A percentile compares a stretch with the other conserved stretches of the same genome.
phyloP scores from a whole-genome alignment of 2,797 vertebrate species.

The Characodon lateralis region DNA sequence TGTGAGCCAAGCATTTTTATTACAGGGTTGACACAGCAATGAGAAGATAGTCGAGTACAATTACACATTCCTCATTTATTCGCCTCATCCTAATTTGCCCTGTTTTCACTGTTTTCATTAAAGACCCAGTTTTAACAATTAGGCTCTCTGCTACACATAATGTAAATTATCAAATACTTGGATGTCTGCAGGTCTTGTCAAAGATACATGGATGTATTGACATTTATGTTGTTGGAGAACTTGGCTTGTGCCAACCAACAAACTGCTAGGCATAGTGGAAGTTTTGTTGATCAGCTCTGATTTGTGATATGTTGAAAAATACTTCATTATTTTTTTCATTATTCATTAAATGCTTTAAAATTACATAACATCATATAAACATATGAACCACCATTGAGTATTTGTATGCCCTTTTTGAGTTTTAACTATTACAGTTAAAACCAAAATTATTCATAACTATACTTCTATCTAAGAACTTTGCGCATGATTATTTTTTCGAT shows the following conservation, averaged over 20 bases:
- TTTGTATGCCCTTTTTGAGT: not conserved
- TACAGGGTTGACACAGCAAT: slow-evolving; percentile 51
- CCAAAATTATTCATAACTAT: no score
- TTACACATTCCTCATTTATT: slow-evolving; percentile 63
- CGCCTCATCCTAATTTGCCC: slow-evolving; percentile 24
- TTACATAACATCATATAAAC: not conserved
- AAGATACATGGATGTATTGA: slow-evolving; percentile 5
- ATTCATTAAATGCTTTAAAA: not conserved
- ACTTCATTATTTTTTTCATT: not conserved
- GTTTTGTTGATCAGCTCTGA: not conserved
- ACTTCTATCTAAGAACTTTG: no score
- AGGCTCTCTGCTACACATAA: slow-evolving; percentile 2
- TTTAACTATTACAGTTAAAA: no score
- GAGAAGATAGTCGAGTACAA: slow-evolving; percentile 60
- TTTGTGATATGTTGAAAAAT: not conserved
- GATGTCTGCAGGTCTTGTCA: slow-evolving; percentile 7
- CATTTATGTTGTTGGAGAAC: not conserved
- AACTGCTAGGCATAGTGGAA: not conserved
- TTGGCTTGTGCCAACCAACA: not conserved
- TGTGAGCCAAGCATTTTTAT: slow-evolving; percentile 45
- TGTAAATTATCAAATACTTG: not conserved
- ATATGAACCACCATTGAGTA: not conserved
- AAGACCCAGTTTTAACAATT: slow-evolving; percentile 17
- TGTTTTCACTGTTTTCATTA: slow-evolving; percentile 18
- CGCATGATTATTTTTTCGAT: no score